Percentiles rank a stretch among this genome's conserved stretches.
Conservation (phyloP, 2,113 vertebrate species). For the Amazona guildingii region DNA sequence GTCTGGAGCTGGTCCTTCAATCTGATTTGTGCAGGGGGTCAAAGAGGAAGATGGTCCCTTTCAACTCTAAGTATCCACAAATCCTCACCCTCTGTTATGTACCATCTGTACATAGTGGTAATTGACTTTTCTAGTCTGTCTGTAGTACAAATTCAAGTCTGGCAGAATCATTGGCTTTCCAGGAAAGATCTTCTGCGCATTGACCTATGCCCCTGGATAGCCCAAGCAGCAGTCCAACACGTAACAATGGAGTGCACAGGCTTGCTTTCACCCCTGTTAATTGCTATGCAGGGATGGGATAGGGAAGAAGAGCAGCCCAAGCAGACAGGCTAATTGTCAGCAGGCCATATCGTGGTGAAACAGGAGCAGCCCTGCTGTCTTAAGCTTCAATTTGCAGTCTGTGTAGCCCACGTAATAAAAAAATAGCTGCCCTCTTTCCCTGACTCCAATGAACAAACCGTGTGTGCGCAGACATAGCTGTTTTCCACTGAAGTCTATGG, state of each 20-base stretch:
- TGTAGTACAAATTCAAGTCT: neutral
- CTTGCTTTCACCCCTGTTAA: neutral
- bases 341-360: neutral
- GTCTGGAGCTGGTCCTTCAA: neutral
- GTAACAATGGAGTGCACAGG: neutral
- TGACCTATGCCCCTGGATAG: neutral
- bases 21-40: neutral
- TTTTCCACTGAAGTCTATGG: neutral
- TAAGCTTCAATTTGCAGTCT: neutral
- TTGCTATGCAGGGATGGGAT: neutral
- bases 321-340: conserved; percentile 1
- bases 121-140: neutral
- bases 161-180: neutral
- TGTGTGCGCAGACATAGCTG: neutral
- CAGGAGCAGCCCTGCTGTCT: neutral
- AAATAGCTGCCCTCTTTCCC: neutral
- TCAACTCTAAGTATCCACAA: neutral
- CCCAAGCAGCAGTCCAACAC: neutral
- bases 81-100: neutral
- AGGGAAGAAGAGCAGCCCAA: neutral
- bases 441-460: neutral
- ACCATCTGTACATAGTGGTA: neutral
- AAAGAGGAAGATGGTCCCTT: neutral
- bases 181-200: neutral
- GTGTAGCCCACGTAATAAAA: neutral